Evolutionary conservation across 1,140 invertebrate genomes (phyloP).

Genomic region (Aphidius ervi): DNA sequence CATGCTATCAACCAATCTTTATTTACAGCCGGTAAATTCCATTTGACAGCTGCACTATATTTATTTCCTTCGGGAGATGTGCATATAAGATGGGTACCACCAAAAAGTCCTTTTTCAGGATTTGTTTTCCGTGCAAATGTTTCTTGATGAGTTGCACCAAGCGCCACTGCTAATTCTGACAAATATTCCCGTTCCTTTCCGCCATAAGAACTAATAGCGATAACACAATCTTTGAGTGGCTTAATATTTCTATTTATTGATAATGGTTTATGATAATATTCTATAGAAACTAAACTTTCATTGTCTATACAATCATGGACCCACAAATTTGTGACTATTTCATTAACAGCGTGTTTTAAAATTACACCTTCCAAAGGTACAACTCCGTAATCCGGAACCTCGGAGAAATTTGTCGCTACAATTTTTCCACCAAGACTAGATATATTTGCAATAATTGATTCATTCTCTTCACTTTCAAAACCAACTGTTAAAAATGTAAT

Average conservation of each 20-base stretch:
- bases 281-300: conserved; percentile 54
- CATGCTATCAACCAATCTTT: conserved; percentile 75
- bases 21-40: conserved; percentile 73
- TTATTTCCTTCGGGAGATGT: conserved; percentile 70
- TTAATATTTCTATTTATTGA: conserved; percentile 44
- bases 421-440: conserved; percentile 51
- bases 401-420: conserved; percentile 45
- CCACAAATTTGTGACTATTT: conserved; percentile 59
- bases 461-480: conserved; percentile 46
- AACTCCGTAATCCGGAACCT: conserved; percentile 58
- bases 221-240: conserved; percentile 66
- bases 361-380: conserved; percentile 47
- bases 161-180: conserved; percentile 60
- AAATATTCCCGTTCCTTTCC: conserved; percentile 69
- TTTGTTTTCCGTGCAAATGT: conserved; percentile 59
- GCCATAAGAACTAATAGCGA: conserved; percentile 72
- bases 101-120: conserved; percentile 43
- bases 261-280: conserved; percentile 65
- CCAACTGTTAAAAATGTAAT: conserved; percentile 49
- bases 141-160: conserved; percentile 68
- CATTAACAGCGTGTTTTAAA: conserved; percentile 46
- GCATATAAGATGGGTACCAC: conserved; percentile 73
- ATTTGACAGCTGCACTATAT: conserved; percentile 78
- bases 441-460: conserved; percentile 44
- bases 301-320: conserved; percentile 62